Evolutionary conservation across 2,113 vertebrate genomes (phyloP), one percentile per base, ranked within the genome.

Genomic region (Poicephalus gulielmi): DNA sequence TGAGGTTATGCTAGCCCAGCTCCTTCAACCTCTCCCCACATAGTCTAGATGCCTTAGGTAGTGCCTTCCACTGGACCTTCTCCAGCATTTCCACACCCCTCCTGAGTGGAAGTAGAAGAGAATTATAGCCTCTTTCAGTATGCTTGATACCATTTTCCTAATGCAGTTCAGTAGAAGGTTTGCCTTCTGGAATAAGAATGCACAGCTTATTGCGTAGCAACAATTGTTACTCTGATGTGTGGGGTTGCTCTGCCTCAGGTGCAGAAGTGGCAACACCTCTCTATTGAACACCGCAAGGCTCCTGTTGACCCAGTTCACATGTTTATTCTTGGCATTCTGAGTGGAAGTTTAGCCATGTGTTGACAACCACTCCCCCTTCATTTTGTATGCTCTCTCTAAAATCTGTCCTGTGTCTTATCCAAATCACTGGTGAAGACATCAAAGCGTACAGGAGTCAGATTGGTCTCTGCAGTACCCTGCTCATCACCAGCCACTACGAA

Each of bases 221-320:
- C 22, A 16, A 24, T 59, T 16, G 22, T 59, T 35, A 3, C 1
- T 6, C 10, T 57, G 39, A 19, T 64, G 17, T 41, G 17, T 55
- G 23, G 23, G 13, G 8, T 50, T 83, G 49, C 43, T 35, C 31
- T 28, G 46, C 24, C 6, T 5, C 43, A n/a, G 47, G 5, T n/a
- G 52, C 19, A 71, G 17, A 87, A 79, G 13, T 49, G 13, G 37
- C 24, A 75, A 2, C 27, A 50, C 5, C 5, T 37, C 11, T 10
- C n/a, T 55, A 20, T 1, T 41, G 41, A 82, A 59, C 4, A 3
- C 8, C 23, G 25, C 3, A 1, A 37, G 23, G 5, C 1, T 77
- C 4, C 46, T 39, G 5, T 30, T 74, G 41, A 12, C 11, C 22
- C 22, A 77, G 1, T 31, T 13, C 39, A 16, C 11, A 10, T 13